These are phyloP conservation scores for Clanis bilineata DNA, from an alignment of 2,888 invertebrate species.

Conservation along the genomic window DNA sequence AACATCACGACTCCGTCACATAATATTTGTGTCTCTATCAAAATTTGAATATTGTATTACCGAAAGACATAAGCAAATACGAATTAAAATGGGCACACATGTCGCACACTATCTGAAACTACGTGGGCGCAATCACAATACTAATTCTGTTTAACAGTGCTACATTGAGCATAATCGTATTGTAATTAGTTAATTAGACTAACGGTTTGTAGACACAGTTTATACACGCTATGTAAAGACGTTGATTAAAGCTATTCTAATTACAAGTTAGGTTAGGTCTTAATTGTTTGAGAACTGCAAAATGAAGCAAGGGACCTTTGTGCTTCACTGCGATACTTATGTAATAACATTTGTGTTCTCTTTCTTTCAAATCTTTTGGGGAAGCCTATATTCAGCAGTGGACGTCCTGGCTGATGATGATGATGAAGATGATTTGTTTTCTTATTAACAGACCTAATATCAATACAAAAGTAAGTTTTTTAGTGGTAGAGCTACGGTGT, in stretches of 20 bases:
- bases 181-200: slow-evolving; percentile 16
- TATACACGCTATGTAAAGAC: slow-evolving; percentile 2
- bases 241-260: neutral
- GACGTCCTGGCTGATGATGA: too few species aligned
- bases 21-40: neutral
- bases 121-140: neutral
- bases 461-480: too few species aligned
- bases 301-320: too few species aligned
- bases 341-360: too few species aligned
- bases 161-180: slow-evolving; percentile 7
- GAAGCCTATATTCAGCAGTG: too few species aligned
- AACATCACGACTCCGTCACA: neutral
- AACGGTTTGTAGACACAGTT: neutral
- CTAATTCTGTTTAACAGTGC: neutral
- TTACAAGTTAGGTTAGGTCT: neutral
- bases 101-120: neutral
- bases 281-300: too few species aligned
- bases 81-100: neutral
- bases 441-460: too few species aligned
- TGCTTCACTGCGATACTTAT: too few species aligned
- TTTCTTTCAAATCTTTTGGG: too few species aligned
- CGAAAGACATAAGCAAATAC: neutral
- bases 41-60: slow-evolving; percentile 4
- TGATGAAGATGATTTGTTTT: too few species aligned
- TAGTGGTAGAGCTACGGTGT: too few species aligned